These are phyloP conservation scores for Dromococcyx pavoninus DNA, from an alignment of 2,797 vertebrate species.

Conservation along the genomic window DNA sequence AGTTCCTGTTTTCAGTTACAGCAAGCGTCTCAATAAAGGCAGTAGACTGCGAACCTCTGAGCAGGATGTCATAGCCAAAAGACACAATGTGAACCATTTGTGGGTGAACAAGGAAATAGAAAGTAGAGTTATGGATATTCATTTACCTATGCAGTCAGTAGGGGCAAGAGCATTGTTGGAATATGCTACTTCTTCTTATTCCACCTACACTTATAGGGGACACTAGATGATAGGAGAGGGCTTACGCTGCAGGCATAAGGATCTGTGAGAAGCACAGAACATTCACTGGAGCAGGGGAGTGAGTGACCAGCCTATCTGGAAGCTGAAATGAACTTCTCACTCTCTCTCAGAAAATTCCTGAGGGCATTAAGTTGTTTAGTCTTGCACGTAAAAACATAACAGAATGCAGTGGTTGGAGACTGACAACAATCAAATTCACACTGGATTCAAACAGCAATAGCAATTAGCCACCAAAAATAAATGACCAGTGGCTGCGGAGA, in stretches of 20 bases:
- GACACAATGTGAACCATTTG: neutral
- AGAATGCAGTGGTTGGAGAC: neutral
- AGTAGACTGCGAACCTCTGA: neutral
- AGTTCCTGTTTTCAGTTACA: slow-evolving; percentile 44
- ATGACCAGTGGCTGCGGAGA: neutral
- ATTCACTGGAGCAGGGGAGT: neutral
- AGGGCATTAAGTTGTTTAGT: neutral
- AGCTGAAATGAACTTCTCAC: neutral
- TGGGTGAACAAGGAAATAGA: neutral
- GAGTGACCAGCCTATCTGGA: neutral
- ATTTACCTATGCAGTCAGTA: neutral
- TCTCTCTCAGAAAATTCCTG: neutral
- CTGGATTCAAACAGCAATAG: neutral
- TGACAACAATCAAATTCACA: neutral
- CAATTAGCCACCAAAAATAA: neutral
- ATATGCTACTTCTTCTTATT: neutral
- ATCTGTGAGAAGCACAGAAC: neutral
- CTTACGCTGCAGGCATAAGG: neutral
- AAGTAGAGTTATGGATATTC: neutral
- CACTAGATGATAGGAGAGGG: neutral
- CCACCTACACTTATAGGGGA: neutral
- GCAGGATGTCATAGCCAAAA: neutral
- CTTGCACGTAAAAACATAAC: neutral
- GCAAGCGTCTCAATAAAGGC: neutral
- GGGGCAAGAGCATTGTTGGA: neutral